phyloP scores from a whole-genome alignment of 2,113 vertebrate species.

The Orcinus orca region DNA sequence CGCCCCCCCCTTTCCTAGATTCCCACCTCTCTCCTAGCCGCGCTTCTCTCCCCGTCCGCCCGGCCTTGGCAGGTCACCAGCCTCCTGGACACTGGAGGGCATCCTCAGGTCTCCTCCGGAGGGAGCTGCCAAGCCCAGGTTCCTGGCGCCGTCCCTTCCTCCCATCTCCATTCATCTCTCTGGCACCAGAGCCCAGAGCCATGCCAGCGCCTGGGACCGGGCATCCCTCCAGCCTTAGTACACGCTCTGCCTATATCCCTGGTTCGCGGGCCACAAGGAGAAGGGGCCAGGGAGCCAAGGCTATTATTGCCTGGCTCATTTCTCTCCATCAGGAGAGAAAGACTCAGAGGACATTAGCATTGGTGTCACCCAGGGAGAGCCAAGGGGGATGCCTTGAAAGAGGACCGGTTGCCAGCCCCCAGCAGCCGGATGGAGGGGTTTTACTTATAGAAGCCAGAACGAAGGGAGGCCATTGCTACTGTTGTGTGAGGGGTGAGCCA shows the following conservation, averaged over 20 bases:
- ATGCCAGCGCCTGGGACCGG: conserved; percentile 21
- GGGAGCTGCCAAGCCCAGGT: conserved; percentile 61
- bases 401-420: background rate
- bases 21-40: background rate
- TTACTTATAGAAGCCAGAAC: background rate
- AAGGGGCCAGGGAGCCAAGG: background rate
- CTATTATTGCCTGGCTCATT: background rate
- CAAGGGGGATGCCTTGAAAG: background rate
- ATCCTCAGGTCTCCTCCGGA: conserved; percentile 44
- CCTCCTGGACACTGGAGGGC: conserved; percentile 49
- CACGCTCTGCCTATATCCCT: background rate
- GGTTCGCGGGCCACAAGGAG: background rate
- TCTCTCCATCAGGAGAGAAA: background rate
- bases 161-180: conserved; percentile 44
- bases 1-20: background rate
- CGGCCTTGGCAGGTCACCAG: conserved; percentile 55
- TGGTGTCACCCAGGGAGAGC: background rate
- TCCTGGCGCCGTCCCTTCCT: conserved; percentile 38
- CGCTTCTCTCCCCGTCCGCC: background rate
- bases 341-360: background rate
- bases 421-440: background rate
- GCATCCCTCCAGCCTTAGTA: conserved; percentile 14
- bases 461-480: background rate
- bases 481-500: background rate
- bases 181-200: conserved; percentile 44